A percentile compares a stretch with the other conserved stretches of the same genome.
Evolutionary conservation across 2,888 invertebrate species (phyloP).

Genomic region (Conchocele bisecta): DNA sequence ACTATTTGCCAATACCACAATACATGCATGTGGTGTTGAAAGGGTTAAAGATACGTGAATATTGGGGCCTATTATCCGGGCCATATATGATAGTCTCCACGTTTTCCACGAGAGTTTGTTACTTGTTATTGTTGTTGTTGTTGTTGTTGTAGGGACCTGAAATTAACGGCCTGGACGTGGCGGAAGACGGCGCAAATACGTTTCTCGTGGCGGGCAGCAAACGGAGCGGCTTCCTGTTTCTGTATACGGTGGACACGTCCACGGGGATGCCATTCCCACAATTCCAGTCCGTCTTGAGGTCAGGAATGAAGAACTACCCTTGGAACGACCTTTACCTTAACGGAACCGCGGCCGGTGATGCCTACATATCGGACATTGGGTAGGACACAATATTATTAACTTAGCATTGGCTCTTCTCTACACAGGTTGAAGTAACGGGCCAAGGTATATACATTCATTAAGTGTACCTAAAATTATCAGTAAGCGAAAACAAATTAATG

Average conservation of each 20-base stretch:
- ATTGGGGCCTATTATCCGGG: no score
- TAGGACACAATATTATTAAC: conserved; percentile 13
- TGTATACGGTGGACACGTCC: conserved; percentile 58
- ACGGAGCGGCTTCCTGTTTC: conserved; percentile 58
- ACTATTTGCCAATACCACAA: no score
- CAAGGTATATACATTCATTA: no score
- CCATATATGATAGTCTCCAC: no score
- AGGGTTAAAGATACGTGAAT: no score
- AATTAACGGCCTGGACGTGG: conserved; percentile 59
- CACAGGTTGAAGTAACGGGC: no score
- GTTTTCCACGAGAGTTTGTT: background rate
- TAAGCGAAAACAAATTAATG: background rate
- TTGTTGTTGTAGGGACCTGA: conserved; percentile 66
- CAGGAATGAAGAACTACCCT: conserved; percentile 52
- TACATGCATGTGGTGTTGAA: no score
- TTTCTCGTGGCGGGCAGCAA: conserved; percentile 62
- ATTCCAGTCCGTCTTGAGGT: conserved; percentile 47
- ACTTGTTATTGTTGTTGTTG: background rate
- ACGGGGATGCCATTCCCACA: conserved; percentile 46
- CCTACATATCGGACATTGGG: conserved; percentile 60
- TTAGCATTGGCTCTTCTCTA: background rate
- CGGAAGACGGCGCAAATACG: conserved; percentile 51
- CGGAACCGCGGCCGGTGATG: conserved; percentile 55
- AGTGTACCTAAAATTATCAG: no score
- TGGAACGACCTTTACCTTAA: conserved; percentile 59